A percentile compares a stretch with the other conserved stretches of the same genome.
These are phyloP conservation scores for Deilephila porcellus DNA, from an alignment of 2,888 invertebrate genomes.

Conservation along the genomic window DNA sequence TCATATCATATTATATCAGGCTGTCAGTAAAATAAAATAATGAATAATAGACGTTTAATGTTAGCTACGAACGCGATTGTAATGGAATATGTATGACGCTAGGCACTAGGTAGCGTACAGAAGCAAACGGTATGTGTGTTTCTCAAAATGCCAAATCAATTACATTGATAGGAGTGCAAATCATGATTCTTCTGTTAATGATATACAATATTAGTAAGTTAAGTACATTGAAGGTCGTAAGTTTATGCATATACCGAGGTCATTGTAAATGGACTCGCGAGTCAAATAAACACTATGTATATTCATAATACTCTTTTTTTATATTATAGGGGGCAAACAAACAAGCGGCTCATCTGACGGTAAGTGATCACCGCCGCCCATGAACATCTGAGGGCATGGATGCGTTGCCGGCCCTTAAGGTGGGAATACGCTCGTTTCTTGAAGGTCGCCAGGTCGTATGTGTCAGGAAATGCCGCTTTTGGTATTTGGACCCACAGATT, in stretches of 20 bases:
- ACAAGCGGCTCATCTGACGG: too few species aligned
- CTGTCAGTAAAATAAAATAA: too few species aligned
- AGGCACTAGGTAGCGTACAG: neutral
- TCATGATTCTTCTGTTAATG: slow-evolving; percentile 1
- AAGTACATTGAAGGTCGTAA: slow-evolving; percentile 6
- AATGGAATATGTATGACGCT: neutral
- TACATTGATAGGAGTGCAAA: neutral
- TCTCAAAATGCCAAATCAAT: slow-evolving; percentile 13
- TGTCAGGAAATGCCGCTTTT: too few species aligned
- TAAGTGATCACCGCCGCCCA: too few species aligned
- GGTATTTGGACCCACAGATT: too few species aligned
- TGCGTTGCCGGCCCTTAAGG: too few species aligned
- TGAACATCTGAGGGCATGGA: too few species aligned
- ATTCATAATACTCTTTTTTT: neutral
- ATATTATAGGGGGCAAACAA: too few species aligned
- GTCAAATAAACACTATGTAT: neutral
- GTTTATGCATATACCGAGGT: neutral
- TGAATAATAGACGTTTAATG: neutral
- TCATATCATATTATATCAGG: too few species aligned
- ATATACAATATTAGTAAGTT: neutral
- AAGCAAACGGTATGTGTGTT: neutral
- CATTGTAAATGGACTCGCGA: neutral
- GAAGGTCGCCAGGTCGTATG: too few species aligned
- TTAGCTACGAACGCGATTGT: neutral
- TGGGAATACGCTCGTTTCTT: too few species aligned